Base-by-base conservation (phyloP, 2,888 invertebrate genomes). In the Eristalinus aeneus region DNA sequence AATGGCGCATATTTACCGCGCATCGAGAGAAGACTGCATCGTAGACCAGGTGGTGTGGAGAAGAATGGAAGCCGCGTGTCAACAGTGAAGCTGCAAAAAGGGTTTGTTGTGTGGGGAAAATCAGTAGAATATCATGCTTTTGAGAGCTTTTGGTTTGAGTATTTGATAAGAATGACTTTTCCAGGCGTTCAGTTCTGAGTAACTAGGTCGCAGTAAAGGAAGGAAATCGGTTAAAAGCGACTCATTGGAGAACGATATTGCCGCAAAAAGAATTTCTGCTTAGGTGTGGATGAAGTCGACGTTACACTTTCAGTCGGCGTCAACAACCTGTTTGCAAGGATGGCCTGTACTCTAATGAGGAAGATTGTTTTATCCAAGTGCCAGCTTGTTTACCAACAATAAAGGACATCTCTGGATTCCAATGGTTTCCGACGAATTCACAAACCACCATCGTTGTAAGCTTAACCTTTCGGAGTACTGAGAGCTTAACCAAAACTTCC, bases 1-100 rank as follows among this genome's bases (percentile, higher is more conserved):
- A 23, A 54, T 71, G 65, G 85, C 85, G 85, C 85, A 85, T 85
- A 53, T 58, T 80, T 61, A 68, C 56, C 32, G 68, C 27, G 39
- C 23, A 56, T 31, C 22, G 68, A 60, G 85, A 80, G 85, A 76
- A 80, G 53, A 80, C 67, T 68, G 71, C 85, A 85, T 68, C 58
- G 32, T 27, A 36, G 60, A 68, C 31, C 71, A 9, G 31, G 32
- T 11, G 69, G 61, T 61, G 32, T 11, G 69, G 61, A 61, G 75
- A 60, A 64, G 46, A 10, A 31, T 54, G 12, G 12, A 68, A 61
- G 46, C 8, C 16, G 34, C 34, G 53, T 73, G 58, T 23, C 32
- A 23, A 9, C 0, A 3, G 27, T 27, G 64, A 83, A 79, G 74
- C 69, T 69, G 6, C 31, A 1, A n/a, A 3, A 6, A 0, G 6